Evolutionary conservation across 2,888 invertebrate species (phyloP).

Genomic region (Sacculina carcini): DNA sequence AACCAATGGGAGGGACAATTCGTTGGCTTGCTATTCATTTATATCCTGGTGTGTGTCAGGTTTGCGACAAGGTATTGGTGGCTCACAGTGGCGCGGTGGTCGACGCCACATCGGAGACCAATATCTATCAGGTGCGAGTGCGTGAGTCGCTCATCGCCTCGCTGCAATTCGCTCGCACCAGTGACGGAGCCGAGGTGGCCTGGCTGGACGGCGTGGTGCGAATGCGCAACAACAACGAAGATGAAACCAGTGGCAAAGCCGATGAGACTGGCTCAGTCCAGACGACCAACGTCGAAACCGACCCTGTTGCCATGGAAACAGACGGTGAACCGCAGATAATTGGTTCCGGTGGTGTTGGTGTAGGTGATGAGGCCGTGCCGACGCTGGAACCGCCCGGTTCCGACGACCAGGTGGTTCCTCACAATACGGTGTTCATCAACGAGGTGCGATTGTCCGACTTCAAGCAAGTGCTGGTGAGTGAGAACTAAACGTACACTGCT

Average conservation of each 20-base stretch:
- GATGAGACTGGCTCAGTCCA: slow-evolving; percentile 13
- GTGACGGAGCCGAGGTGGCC: slow-evolving; percentile 61
- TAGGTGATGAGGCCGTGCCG: slow-evolving; percentile 13
- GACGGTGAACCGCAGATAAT: slow-evolving; percentile 18
- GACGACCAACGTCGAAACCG: slow-evolving; percentile 17
- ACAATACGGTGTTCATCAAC: slow-evolving; percentile 71
- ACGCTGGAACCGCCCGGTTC: slow-evolving; percentile 15
- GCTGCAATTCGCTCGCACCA: slow-evolving; percentile 52
- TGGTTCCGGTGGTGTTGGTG: slow-evolving; percentile 1
- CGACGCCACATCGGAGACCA: slow-evolving; percentile 90
- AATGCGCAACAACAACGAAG: slow-evolving; percentile 11
- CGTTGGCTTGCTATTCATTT: not conserved
- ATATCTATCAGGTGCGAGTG: slow-evolving; percentile 85
- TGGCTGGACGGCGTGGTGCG: slow-evolving; percentile 65
- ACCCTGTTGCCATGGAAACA: slow-evolving; percentile 31
- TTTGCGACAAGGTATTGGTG: slow-evolving; percentile 39
- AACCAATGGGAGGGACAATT: no score
- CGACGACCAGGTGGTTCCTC: slow-evolving; percentile 28
- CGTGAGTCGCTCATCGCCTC: slow-evolving; percentile 74
- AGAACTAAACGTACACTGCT: no score
- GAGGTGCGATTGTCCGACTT: slow-evolving; percentile 76
- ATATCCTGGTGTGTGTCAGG: not conserved
- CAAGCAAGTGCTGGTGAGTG: slow-evolving; percentile 45
- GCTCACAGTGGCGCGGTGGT: slow-evolving; percentile 57
- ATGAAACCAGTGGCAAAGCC: slow-evolving; percentile 10